Evolutionary conservation across 1,140 invertebrate species (phyloP).

Genomic region (Drosophila sucinea): DNA sequence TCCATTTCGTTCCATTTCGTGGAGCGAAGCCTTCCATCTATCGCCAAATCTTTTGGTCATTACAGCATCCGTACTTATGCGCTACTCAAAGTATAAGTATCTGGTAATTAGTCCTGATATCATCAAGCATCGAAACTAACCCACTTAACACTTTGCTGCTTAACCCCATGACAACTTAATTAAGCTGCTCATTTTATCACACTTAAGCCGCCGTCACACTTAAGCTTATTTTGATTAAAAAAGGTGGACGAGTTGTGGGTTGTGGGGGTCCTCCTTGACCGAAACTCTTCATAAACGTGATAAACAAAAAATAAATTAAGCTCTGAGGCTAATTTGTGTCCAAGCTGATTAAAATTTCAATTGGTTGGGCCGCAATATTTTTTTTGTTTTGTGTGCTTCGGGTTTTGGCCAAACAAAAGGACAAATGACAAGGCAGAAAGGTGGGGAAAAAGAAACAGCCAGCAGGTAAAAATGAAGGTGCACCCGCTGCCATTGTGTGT

Average conservation of each 20-base stretch:
- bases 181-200: conserved; percentile 56
- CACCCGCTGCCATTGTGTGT: conserved; percentile 23
- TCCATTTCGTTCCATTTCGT: too few species aligned
- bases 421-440: conserved; percentile 41
- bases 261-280: conserved; percentile 11
- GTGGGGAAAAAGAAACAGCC: neutral
- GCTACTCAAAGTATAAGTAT: neutral
- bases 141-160: conserved; percentile 26
- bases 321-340: conserved; percentile 51
- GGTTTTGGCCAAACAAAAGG: conserved; percentile 54
- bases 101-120: conserved; percentile 17
- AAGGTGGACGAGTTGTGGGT: conserved; percentile 17
- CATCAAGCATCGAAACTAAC: conserved; percentile 21
- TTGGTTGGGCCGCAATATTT: conserved; percentile 18
- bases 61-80: neutral
- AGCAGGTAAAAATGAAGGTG: neutral
- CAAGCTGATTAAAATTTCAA: conserved; percentile 59
- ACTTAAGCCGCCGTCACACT: conserved; percentile 41
- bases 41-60: neutral
- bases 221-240: conserved; percentile 51
- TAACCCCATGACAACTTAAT: conserved; percentile 57
- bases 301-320: conserved; percentile 27
- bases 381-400: conserved; percentile 13
- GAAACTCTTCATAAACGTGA: conserved; percentile 46
- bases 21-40: conserved; percentile 9